phyloP scores from a whole-genome alignment of 1,140 invertebrate genomes.

The Drosophila auraria region DNA sequence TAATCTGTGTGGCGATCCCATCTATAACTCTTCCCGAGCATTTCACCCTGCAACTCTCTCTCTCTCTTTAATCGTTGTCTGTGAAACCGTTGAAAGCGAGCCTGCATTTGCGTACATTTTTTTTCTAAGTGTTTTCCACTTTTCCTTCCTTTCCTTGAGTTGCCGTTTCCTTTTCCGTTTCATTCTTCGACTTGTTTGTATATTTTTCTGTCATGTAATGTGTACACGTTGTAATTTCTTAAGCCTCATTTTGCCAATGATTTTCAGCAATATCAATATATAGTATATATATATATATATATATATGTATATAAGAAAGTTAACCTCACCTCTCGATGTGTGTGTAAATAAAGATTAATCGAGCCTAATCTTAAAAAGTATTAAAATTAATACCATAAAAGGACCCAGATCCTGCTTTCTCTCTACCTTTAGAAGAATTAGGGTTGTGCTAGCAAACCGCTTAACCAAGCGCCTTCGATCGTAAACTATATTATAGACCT shows the following conservation, averaged over 20 bases:
- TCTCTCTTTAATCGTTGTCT: constrained; percentile 59
- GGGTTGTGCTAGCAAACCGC: constrained; percentile 6
- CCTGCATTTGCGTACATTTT: constrained; percentile 71
- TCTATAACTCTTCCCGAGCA: constrained; percentile 28
- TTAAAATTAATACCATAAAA: constrained; percentile 3
- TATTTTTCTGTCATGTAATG: constrained; percentile 57
- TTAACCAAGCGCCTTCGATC: constrained; percentile 7
- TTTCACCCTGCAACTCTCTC: constrained; percentile 36
- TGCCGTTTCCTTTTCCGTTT: neutral
- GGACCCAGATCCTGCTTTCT: neutral
- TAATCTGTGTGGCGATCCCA: constrained; percentile 47
- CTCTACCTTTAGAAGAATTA: constrained; percentile 2
- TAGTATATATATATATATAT: constrained; percentile 47
- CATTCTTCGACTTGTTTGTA: constrained; percentile 56
- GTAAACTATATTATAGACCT: constrained; percentile 2
- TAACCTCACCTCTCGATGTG: constrained; percentile 53
- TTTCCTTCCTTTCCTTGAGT: constrained; percentile 48
- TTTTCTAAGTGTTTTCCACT: constrained; percentile 54
- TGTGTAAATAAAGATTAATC: constrained; percentile 41
- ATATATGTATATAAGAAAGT: constrained; percentile 43
- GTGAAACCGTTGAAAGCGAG: constrained; percentile 64
- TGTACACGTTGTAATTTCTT: constrained; percentile 52
- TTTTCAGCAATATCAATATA: constrained; percentile 51
- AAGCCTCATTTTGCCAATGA: constrained; percentile 47
- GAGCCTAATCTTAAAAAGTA: neutral